Conservation (phyloP, 2,113 vertebrate genomes). For the Eulemur macaco region DNA sequence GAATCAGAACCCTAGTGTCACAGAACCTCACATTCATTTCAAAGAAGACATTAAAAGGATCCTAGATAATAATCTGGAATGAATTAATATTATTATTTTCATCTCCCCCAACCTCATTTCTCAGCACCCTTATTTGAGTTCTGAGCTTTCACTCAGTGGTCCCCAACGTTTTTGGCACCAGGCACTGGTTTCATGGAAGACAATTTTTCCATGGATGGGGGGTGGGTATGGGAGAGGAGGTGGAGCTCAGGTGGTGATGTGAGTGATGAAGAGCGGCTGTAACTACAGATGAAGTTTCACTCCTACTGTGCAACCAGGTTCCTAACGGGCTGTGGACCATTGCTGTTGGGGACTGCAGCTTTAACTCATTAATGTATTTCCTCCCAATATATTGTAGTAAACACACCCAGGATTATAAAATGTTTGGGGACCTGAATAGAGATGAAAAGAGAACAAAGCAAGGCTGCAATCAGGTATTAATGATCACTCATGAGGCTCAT, state of each 20-base stretch:
- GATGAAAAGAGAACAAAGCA: not conserved
- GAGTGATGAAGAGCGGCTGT: too few relatives aligned
- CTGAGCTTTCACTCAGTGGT: not conserved
- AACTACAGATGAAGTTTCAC: too few relatives aligned
- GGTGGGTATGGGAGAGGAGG: too few relatives aligned
- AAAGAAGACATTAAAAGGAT: not conserved
- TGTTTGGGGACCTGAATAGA: not conserved
- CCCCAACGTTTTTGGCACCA: too few relatives aligned
- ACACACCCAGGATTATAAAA: not conserved
- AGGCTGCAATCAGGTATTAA: not conserved
- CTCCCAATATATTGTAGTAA: not conserved
- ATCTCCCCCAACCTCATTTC: not conserved
- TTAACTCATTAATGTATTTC: not conserved
- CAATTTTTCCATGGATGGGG: too few relatives aligned
- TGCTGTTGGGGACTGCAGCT: not conserved
- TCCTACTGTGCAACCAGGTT: too few relatives aligned
- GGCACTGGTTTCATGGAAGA: too few relatives aligned
- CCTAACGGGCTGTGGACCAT: too few relatives aligned
- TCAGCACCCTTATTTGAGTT: not conserved
- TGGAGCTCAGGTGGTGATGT: too few relatives aligned
- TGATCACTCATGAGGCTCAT: not conserved
- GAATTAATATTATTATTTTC: not conserved
- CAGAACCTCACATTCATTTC: not conserved
- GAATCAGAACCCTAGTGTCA: not conserved
- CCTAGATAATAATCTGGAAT: not conserved